phyloP scores from a whole-genome alignment of 2,797 vertebrate genomes.

The Propithecus perrieri region DNA sequence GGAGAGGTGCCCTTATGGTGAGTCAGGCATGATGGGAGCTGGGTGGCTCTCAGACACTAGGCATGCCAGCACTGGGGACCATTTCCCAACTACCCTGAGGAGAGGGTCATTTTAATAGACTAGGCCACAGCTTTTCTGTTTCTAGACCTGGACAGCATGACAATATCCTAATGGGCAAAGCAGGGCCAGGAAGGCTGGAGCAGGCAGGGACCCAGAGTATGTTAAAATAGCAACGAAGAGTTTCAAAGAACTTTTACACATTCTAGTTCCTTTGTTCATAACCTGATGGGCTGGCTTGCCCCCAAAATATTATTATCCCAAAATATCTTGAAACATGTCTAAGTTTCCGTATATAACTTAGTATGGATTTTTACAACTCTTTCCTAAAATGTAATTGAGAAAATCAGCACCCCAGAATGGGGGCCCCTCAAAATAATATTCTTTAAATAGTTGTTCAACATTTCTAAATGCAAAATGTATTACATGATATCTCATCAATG shows the following conservation, averaged over 20 bases:
- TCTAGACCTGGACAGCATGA: background rate
- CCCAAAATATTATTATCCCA: background rate
- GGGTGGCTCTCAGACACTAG: background rate
- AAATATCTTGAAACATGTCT: background rate
- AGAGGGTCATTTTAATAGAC: background rate
- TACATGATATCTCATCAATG: background rate
- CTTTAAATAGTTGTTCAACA: background rate
- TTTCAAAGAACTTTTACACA: background rate
- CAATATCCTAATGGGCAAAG: background rate
- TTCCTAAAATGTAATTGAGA: background rate
- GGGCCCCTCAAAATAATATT: background rate
- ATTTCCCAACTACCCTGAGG: background rate
- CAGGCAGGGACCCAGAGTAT: no score
- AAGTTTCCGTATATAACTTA: background rate
- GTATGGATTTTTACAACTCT: constrained; percentile 11
- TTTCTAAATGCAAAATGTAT: background rate
- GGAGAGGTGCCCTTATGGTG: background rate
- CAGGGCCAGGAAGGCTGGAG: background rate
- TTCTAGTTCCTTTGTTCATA: background rate
- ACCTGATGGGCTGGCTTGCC: background rate
- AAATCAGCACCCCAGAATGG: background rate
- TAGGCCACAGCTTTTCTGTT: background rate
- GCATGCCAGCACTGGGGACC: background rate
- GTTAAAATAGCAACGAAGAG: background rate
- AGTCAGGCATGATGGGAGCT: background rate